A percentile compares a stretch with the other conserved stretches of the same genome.
These are phyloP conservation scores for Azorinus chamasolen DNA, from an alignment of 2,888 invertebrate genomes.

Conservation along the genomic window DNA sequence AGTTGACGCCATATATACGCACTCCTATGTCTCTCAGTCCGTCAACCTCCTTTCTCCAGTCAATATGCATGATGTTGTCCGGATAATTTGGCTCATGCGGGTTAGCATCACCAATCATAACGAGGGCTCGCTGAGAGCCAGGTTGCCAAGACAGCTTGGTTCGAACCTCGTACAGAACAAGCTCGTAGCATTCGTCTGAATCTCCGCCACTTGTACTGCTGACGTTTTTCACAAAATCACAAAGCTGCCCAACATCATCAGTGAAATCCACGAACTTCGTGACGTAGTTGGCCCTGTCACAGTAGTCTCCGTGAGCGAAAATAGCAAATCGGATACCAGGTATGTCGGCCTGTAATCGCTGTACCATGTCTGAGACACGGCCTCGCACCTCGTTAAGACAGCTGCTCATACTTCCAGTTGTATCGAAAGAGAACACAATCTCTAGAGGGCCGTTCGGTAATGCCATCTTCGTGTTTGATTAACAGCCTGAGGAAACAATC, in stretches of 20 bases:
- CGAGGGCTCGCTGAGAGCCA: slow-evolving; percentile 79
- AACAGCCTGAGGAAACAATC: too few species aligned
- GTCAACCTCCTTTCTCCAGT: slow-evolving; percentile 79
- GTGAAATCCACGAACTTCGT: too few species aligned
- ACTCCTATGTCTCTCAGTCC: slow-evolving; percentile 68
- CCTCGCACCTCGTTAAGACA: slow-evolving; percentile 74
- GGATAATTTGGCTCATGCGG: slow-evolving; percentile 71
- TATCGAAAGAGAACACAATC: slow-evolving; percentile 82
- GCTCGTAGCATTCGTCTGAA: slow-evolving; percentile 82
- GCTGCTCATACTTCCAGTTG: slow-evolving; percentile 79
- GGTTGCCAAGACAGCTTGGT: slow-evolving; percentile 81
- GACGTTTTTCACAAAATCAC: slow-evolving; percentile 74
- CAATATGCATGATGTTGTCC: slow-evolving; percentile 72
- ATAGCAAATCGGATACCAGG: slow-evolving; percentile 83
- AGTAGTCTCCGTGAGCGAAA: too few species aligned
- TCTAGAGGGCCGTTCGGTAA: slow-evolving; percentile 72
- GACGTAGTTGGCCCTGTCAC: slow-evolving; percentile 62
- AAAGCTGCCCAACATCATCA: slow-evolving; percentile 58
- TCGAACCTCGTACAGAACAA: slow-evolving; percentile 78
- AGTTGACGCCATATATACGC: slow-evolving; percentile 74
- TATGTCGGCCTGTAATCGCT: too few species aligned
- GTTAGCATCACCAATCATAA: slow-evolving; percentile 85
- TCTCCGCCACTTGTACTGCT: slow-evolving; percentile 81
- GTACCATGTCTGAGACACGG: too few species aligned
- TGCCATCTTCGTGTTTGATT: too few species aligned